Percentiles rank a stretch among this genome's conserved stretches.
Conservation (phyloP, 2,888 invertebrate species). For the Reticulitermes lucifugus region DNA sequence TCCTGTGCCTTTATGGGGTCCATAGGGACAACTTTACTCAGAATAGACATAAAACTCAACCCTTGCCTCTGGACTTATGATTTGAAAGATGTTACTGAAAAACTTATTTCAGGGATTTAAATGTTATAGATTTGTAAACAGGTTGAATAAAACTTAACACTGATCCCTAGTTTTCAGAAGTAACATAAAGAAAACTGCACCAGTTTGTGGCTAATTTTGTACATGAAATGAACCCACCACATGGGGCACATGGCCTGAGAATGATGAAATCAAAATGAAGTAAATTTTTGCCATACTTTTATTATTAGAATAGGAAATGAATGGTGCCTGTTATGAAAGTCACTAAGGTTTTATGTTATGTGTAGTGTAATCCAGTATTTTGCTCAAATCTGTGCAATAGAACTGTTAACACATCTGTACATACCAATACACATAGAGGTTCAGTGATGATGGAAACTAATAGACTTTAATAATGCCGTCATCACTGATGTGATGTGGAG, state of each 20-base stretch:
- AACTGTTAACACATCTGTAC: neutral
- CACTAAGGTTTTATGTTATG: neutral
- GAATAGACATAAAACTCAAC: no score
- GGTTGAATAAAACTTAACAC: neutral
- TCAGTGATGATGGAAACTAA: neutral
- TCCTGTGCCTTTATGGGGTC: no score
- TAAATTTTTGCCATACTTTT: neutral
- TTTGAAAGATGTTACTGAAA: neutral
- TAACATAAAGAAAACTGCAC: no score
- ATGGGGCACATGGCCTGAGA: neutral
- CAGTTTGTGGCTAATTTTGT: no score
- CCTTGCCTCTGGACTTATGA: neutral
- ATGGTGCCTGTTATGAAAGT: neutral
- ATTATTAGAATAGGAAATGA: neutral
- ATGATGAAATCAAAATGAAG: neutral
- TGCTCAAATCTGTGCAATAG: slow-evolving; percentile 4
- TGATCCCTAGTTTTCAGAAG: neutral
- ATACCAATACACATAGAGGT: neutral
- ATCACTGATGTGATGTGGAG: neutral
- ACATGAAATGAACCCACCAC: no score
- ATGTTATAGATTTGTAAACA: neutral
- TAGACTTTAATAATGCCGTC: neutral
- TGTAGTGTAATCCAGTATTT: neutral
- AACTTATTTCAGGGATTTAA: neutral
- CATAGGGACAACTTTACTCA: no score